Evolutionary conservation across 1,140 invertebrate genomes (phyloP).

Genomic region (Drosophila sechellia): DNA sequence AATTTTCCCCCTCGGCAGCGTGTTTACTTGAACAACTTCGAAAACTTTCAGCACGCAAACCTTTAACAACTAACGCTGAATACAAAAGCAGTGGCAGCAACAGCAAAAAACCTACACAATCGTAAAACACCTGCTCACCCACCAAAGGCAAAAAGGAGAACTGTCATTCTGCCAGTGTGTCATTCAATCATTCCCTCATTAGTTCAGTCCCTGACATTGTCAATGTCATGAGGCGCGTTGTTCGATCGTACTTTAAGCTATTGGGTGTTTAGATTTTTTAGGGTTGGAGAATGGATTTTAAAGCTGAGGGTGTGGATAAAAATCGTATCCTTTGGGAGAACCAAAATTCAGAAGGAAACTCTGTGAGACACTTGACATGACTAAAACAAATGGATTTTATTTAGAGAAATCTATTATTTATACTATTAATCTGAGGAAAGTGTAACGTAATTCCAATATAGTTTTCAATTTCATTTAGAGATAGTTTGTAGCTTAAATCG

Average conservation of each 20-base stretch:
- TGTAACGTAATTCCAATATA: no score
- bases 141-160: constrained; percentile 7
- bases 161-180: constrained; percentile 55
- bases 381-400: no score
- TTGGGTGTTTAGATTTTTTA: not conserved
- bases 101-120: constrained; percentile 38
- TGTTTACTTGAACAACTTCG: constrained; percentile 56
- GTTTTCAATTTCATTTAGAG: no score
- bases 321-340: no score
- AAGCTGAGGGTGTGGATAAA: not conserved
- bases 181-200: constrained; percentile 50
- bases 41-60: constrained; percentile 70
- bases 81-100: constrained; percentile 50
- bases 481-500: no score
- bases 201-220: constrained; percentile 60
- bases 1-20: not conserved
- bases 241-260: not conserved
- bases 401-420: no score
- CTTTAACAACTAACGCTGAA: constrained; percentile 52
- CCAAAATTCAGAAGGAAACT: no score
- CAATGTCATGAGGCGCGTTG: constrained; percentile 63
- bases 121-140: constrained; percentile 63
- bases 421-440: no score
- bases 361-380: no score
- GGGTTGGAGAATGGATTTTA: not conserved